Conservation (phyloP, 2,888 invertebrate genomes). For the Drosophila paranaensis region DNA sequence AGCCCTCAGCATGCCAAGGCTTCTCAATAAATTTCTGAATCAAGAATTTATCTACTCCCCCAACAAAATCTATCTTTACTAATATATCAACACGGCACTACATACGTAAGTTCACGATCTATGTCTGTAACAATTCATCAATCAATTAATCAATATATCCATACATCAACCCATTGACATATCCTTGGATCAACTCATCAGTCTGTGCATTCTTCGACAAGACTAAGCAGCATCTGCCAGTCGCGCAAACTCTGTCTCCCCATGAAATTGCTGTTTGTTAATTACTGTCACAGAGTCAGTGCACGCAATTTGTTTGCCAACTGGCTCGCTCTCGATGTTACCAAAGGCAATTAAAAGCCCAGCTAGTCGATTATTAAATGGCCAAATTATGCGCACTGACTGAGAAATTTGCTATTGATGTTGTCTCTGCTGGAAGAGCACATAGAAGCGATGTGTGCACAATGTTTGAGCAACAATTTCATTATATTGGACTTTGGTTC, state of each 20-base stretch:
- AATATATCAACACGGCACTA: background rate
- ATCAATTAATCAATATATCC: background rate
- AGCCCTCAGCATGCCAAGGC: background rate
- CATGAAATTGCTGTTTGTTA: constrained; percentile 32
- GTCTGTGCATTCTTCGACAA: background rate
- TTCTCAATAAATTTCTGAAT: background rate
- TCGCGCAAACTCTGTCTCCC: background rate
- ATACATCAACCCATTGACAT: too few species aligned
- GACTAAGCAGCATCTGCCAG: background rate
- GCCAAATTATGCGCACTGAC: constrained; percentile 56
- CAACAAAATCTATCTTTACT: background rate
- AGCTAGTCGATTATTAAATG: constrained; percentile 58
- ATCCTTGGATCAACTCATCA: background rate
- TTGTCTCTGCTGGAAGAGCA: constrained; percentile 27
- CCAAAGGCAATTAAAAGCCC: constrained; percentile 62
- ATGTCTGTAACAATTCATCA: background rate
- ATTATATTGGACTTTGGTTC: constrained; percentile 41
- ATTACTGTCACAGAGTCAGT: constrained; percentile 31
- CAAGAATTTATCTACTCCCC: background rate
- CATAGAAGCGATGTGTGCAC: constrained; percentile 18
- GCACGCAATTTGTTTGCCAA: constrained; percentile 42
- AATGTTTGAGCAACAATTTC: constrained; percentile 52
- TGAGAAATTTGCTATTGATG: constrained; percentile 60
- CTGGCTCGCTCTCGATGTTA: constrained; percentile 17
- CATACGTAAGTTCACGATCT: too few species aligned